Conservation (phyloP, 2,888 invertebrate genomes). For the Troglohyphantes excavatus region DNA sequence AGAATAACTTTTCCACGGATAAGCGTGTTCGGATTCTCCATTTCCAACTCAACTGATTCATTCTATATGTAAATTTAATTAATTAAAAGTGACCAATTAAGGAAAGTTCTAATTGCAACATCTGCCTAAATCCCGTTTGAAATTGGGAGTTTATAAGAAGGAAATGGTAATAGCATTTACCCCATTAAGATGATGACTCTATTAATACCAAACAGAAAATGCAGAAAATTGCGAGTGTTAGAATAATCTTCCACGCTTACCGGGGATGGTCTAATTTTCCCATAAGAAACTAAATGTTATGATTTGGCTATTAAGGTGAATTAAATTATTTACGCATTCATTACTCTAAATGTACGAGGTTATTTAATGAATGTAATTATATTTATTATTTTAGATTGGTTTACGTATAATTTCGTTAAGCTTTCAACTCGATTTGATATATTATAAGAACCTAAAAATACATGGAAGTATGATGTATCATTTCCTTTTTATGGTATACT, state of each 20-base stretch:
- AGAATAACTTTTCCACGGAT: no score
- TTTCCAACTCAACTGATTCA: neutral
- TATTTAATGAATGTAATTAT: no score
- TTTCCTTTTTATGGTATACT: no score
- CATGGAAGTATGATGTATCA: no score
- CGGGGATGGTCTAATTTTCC: neutral
- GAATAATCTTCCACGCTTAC: neutral
- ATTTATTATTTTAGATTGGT: no score
- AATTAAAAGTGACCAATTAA: constrained; percentile 22
- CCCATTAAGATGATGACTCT: neutral
- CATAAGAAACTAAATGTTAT: neutral
- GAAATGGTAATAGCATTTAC: neutral
- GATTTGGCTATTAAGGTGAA: neutral
- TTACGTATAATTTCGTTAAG: no score
- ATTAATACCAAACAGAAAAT: neutral
- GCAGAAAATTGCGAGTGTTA: neutral
- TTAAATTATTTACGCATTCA: neutral
- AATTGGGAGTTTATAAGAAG: constrained; percentile 25
- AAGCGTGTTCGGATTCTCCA: neutral
- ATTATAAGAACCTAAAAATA: no score
- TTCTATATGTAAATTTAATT: constrained; percentile 38
- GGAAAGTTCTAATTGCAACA: constrained; percentile 27
- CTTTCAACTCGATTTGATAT: no score
- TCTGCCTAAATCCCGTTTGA: constrained; percentile 13
- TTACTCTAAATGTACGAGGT: no score